Evolutionary conservation across 2,113 vertebrate genomes (phyloP).

Genomic region (Procavia capensis): DNA sequence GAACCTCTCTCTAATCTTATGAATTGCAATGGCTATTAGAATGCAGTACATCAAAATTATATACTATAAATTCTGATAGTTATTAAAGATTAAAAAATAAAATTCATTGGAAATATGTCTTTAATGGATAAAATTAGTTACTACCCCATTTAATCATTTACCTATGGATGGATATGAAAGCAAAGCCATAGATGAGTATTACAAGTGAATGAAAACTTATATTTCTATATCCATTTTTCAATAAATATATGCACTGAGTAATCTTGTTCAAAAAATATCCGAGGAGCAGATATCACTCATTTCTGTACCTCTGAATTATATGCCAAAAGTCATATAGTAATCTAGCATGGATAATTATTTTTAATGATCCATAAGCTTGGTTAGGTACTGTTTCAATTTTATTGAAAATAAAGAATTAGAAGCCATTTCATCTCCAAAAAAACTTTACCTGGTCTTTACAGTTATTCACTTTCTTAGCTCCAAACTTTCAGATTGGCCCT

Average conservation of each 20-base stretch:
- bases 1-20: slow-evolving; percentile 3
- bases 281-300: neutral
- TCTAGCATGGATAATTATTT: neutral
- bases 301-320: neutral
- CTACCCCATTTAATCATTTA: neutral
- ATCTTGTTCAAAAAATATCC: neutral
- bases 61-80: neutral
- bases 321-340: neutral
- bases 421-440: slow-evolving; percentile 37
- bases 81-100: slow-evolving; percentile 25
- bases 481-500: neutral
- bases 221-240: slow-evolving; percentile 12
- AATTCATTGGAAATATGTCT: neutral
- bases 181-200: neutral
- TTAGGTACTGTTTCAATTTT: neutral
- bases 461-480: neutral
- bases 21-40: neutral
- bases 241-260: neutral
- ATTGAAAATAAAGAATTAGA: slow-evolving; percentile 13
- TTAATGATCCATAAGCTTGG: neutral
- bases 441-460: neutral
- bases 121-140: neutral
- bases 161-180: neutral
- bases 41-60: neutral
- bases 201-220: neutral